Evolutionary conservation across 2,113 vertebrate species (phyloP).

Genomic region (Sturnus vulgaris): DNA sequence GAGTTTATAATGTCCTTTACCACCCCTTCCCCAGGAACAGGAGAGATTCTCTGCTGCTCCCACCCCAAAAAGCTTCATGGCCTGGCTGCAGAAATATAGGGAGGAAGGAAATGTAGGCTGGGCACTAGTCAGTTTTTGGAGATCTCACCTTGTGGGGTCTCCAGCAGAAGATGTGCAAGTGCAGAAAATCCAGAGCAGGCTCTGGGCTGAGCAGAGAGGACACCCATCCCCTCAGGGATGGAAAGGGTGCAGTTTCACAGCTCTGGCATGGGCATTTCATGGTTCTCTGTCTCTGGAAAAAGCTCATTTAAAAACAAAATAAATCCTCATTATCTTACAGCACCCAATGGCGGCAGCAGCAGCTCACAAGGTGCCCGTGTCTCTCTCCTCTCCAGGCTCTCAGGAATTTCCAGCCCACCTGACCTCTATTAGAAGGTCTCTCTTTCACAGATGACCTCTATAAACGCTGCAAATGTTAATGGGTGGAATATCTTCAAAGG

Average conservation of each 20-base stretch:
- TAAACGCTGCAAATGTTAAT: not conserved
- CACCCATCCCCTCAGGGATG: not conserved
- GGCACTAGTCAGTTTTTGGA: rapidly evolving
- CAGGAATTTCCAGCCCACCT: constrained; percentile 1
- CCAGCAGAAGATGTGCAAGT: not conserved
- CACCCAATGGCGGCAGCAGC: not conserved
- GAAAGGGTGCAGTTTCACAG: not conserved
- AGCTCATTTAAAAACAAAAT: not conserved
- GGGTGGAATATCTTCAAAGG: not conserved
- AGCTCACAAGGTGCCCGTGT: rapidly evolving
- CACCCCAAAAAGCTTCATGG: not conserved
- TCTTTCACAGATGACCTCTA: not conserved
- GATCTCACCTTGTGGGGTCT: not conserved
- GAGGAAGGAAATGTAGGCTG: not conserved
- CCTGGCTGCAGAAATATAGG: not conserved
- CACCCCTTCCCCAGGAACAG: not conserved
- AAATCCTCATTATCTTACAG: not conserved
- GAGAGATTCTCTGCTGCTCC: not conserved
- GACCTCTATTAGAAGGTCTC: not conserved
- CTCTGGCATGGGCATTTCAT: not conserved
- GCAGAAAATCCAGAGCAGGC: not conserved
- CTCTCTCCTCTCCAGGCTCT: not conserved
- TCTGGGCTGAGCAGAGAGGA: not conserved
- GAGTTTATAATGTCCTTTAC: not conserved
- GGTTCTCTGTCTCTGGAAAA: not conserved